These are phyloP conservation scores for Emydura subglobosa DNA, from an alignment of 2,113 vertebrate genomes.

Conservation along the genomic window DNA sequence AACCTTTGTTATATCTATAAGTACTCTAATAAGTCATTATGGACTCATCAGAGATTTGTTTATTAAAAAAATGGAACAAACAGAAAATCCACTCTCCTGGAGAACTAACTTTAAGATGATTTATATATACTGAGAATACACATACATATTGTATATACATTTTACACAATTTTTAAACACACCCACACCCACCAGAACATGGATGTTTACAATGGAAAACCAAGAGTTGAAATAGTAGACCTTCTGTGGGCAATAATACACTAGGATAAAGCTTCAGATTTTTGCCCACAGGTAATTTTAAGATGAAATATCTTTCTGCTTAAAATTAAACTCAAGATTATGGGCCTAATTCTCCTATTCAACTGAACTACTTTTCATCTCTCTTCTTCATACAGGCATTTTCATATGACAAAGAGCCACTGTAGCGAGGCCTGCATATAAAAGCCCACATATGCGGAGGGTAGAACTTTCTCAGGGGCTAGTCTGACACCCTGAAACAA, in stretches of 20 bases:
- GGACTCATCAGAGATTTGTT: not conserved
- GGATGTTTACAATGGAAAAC: accelerated
- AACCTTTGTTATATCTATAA: accelerated
- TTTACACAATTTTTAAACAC: not conserved
- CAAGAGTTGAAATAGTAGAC: conserved; percentile 10
- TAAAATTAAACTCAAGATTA: not conserved
- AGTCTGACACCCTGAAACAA: not conserved
- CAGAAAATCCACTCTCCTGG: not conserved
- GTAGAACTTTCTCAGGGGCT: not conserved
- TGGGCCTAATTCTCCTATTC: accelerated
- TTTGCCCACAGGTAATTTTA: not conserved
- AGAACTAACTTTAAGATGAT: not conserved
- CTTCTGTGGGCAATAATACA: conserved; percentile 10
- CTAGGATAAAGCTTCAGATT: not conserved
- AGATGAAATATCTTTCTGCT: not conserved
- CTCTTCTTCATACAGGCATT: not conserved
- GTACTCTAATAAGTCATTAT: not conserved
- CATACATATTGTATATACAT: not conserved
- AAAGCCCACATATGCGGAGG: not conserved
- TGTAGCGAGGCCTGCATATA: accelerated
- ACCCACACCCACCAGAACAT: accelerated
- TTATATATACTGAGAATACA: not conserved
- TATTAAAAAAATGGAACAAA: not conserved
- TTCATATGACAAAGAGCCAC: not conserved
- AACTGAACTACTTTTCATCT: not conserved